Percentiles rank a stretch among this genome's conserved stretches.
Evolutionary conservation across 2,113 vertebrate species (phyloP).

Genomic region (Scytalopus superciliaris): DNA sequence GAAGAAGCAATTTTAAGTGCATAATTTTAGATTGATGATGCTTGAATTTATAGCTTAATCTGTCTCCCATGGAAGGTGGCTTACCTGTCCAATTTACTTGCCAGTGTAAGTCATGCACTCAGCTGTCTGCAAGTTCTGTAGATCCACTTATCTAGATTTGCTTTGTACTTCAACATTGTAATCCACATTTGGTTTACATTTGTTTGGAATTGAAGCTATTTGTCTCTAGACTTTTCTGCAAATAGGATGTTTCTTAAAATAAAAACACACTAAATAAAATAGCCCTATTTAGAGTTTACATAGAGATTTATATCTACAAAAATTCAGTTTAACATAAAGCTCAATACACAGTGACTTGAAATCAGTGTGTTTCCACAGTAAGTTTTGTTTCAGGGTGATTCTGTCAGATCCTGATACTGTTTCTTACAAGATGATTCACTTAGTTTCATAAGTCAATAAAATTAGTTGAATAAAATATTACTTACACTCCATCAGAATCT

Average conservation of each 20-base stretch:
- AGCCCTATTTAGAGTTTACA: neutral
- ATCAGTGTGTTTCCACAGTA: neutral
- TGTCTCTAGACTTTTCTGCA: neutral
- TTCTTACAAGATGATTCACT: neutral
- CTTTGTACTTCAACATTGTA: neutral
- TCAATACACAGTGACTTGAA: neutral
- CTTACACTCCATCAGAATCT: neutral
- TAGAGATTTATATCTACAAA: neutral
- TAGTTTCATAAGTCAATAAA: neutral
- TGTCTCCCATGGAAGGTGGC: neutral
- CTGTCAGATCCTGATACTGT: neutral
- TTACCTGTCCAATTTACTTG: neutral
- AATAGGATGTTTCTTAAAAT: neutral
- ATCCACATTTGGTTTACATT: neutral
- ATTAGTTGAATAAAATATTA: neutral
- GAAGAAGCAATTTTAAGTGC: neutral
- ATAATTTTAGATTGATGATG: slow-evolving; percentile 4
- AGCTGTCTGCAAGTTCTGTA: neutral
- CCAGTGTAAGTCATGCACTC: neutral
- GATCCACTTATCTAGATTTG: neutral
- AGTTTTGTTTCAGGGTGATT: neutral
- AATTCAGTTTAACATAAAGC: neutral
- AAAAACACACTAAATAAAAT: neutral
- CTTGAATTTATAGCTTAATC: slow-evolving; percentile 1
- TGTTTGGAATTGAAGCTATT: neutral